Evolutionary conservation across 2,888 invertebrate genomes (phyloP), one percentile per base, ranked within the genome.

Genomic region (Sclerodermus sp.): DNA sequence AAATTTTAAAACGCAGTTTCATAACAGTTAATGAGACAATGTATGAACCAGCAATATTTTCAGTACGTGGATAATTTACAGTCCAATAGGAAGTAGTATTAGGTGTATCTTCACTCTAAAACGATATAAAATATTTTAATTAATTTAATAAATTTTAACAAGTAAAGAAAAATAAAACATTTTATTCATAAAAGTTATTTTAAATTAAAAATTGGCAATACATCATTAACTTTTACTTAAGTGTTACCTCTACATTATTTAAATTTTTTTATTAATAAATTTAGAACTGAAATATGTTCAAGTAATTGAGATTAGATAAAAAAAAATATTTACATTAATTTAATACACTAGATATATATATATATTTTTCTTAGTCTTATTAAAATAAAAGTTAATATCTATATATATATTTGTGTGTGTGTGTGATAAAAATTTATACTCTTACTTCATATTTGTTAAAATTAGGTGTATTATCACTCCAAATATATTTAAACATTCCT

Each of bases 1-100:
- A n/a, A n/a, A n/a, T n/a, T n/a, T n/a, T n/a, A 81, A 79, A 45
- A 80, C 57, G 1, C 42, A 47, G 39, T 73, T 66, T 82, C 83
- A 84, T 34, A 78, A 53, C 6, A 80, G 6, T 1, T 78, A 90
- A 81, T 60, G 83, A 78, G 18, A 88, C 82, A 40, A 77, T 78
- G 67, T 89, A 88, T 15, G 77, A 74, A 1, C 88, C 86, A 23
- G 85, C 80, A 51, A 81, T 80, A 77, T 85, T 85, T 1, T 70
- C 67, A 29, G 79, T 76, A 38, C 72, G 72, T 13, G 83, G 78
- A 74, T 87, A 90, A 43, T 81, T 80, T 34, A 88, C 80, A 37
- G 80, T 83, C 86, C 87, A 91, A 53, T 81, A 82, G 48, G 84
- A 83, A 14, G 81, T 79, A 42, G 85, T 82, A 53, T 82, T 78